Base-by-base conservation (phyloP, 2,113 vertebrate genomes). In the Nestor notabilis region DNA sequence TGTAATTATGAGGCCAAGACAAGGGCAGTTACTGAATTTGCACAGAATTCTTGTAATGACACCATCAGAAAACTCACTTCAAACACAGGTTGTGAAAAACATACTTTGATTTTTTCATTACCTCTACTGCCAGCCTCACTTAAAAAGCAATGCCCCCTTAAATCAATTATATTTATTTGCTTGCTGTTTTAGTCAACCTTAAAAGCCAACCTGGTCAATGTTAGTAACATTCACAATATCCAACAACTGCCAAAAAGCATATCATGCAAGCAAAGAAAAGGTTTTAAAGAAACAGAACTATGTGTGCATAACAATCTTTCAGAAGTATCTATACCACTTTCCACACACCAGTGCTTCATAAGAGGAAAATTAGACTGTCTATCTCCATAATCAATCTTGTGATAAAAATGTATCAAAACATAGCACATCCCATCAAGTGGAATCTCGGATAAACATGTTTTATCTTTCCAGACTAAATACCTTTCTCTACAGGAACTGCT, bases 361-460 rank as follows among this genome's bases (percentile, higher is more conserved):
- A 70, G 7, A 66, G 5, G 20, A 23, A 63, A 56, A 64, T 18
- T n/a, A 49, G 9, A 63, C 7, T 52, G 29, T 29, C 17, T 17
- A 24, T 2, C 17, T 60, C 47, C 0, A 1, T 23, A 56, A 56
- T 28, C 28, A 35, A 43, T 1, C 6, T 31, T 50, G 46, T 1
- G 2, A 49, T 19, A 66, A 83, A 71, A 75, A 75, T 10, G 3
- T 11, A 60, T 24, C 15, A 50, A 50, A 76, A 77, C 18, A 10
- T 39, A 39, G 17, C 8, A 63, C 4, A 29, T 46, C 2, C 14
- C 19, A 49, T 53, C 35, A 71, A 35, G 56, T 5, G 4, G 35
- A 7, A 43, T 33, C 17, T 81, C 37, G 53, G 35, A 83, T 11
- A 87, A 92, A 88, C 15, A 23, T 49, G 24, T 41, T 69, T 39